These are phyloP conservation scores for Cynoglossus semilaevis DNA, from an alignment of 2,113 vertebrate genomes.

Conservation along the genomic window DNA sequence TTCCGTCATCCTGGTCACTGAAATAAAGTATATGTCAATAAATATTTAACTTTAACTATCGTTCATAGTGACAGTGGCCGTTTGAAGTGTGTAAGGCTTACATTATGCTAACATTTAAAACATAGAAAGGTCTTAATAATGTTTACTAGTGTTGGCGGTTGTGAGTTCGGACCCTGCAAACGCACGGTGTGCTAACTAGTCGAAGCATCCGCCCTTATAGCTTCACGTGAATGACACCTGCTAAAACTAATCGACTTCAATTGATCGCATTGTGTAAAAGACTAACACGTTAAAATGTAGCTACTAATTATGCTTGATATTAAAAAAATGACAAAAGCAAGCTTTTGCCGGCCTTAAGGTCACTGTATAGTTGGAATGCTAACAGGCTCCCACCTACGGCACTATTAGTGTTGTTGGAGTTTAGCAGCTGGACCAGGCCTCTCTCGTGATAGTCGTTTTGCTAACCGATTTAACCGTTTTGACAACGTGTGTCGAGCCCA, in stretches of 20 bases:
- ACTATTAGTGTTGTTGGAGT: no score
- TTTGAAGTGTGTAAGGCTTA: neutral
- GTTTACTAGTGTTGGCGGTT: neutral
- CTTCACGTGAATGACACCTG: neutral
- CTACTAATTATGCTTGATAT: no score
- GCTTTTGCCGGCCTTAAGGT: conserved; percentile 8
- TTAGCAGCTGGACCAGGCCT: no score
- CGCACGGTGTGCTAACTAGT: conserved; percentile 12
- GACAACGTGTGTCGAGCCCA: neutral
- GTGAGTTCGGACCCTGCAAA: neutral
- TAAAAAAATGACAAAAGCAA: neutral
- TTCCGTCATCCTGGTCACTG: conserved; percentile 2
- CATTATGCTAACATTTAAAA: neutral
- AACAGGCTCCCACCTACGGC: conserved; percentile 5
- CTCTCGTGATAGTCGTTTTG: no score
- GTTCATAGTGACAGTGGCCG: neutral
- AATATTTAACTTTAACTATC: no score
- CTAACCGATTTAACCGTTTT: no score
- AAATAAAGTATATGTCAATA: no score
- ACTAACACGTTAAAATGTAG: no score
- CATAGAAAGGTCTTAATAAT: neutral
- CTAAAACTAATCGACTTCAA: neutral
- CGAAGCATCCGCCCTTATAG: conserved; percentile 67
- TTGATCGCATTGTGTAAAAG: neutral
- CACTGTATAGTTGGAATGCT: conserved; percentile 25